Base-by-base conservation (phyloP, 2,888 invertebrate species). In the Heteromyza rotundicornis region DNA sequence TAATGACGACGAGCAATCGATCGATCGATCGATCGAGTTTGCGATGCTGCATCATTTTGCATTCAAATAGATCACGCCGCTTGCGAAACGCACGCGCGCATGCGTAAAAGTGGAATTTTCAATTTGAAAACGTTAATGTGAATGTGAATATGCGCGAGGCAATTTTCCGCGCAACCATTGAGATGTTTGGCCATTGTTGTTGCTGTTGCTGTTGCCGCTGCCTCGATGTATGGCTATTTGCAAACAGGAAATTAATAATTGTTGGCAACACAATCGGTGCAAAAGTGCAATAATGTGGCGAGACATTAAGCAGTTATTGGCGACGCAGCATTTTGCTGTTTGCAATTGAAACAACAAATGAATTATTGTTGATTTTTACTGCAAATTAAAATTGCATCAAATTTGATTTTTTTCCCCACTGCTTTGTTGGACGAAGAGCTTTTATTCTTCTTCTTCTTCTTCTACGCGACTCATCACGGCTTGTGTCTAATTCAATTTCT, bases 231-330 rank as follows among this genome's bases (percentile, higher is more conserved):
- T 40, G 40, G 14, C 40, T 35, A 16, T 60, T 64, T 53, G 64
- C 32, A 66, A 63, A 66, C 66, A 64, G 66, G 66, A 66, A 66
- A 66, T 66, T 64, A 59, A 63, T n/a, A n/a, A n/a, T n/a, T 58
- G 36, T 62, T 60, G 57, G 57, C 63, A 62, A 57, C 24, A 24
- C 19, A 51, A 53, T 22, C 58, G 65, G 49, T 58, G 58, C 63
- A 63, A 63, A 59, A 63, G 63, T 63, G 63, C 63, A 63, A 59
- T 56, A 59, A 60, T 57, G 59, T 64, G 64, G 59, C 62, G 64
- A 64, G 66, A 66, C 66, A 66, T 56, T 64, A 51, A 64, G 57
- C 66, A 64, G 66, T 62, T 58, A 62, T 62, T 62, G 66, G 64
- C 66, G 66, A 53, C 64, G 58, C 56, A 49, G 57, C 54, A 44